phyloP scores from a whole-genome alignment of 1,140 invertebrate genomes.

The Steinernema feltiae region DNA sequence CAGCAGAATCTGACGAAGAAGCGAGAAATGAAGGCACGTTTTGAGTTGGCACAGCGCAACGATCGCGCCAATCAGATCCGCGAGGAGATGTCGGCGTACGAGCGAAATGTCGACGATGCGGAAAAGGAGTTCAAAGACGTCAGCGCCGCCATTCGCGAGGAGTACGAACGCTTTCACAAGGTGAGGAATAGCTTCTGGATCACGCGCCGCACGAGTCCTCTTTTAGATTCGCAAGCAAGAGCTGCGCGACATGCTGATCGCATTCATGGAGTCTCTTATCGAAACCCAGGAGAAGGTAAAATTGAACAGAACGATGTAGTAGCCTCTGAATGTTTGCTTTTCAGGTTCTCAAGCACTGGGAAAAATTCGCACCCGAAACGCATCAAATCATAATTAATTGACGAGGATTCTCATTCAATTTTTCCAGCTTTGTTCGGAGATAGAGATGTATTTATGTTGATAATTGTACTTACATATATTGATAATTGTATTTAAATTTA shows the following conservation, averaged over 20 bases:
- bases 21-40: constrained; percentile 82
- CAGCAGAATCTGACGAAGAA: constrained; percentile 88
- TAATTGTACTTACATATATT: neutral
- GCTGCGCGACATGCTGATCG: constrained; percentile 65
- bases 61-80: constrained; percentile 83
- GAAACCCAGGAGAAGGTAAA: constrained; percentile 87
- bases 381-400: neutral
- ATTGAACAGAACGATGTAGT: constrained; percentile 23
- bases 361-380: constrained; percentile 63
- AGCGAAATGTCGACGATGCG: constrained; percentile 85
- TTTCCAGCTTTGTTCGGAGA: neutral
- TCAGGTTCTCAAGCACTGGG: constrained; percentile 64
- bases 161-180: constrained; percentile 84
- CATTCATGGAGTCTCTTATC: constrained; percentile 87
- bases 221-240: constrained; percentile 21
- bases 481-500: neutral
- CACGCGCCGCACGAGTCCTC: neutral
- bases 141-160: constrained; percentile 88
- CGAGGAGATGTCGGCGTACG: constrained; percentile 82
- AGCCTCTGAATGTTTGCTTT: constrained; percentile 38
- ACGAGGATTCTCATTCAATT: too few relatives aligned
- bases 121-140: constrained; percentile 94
- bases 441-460: constrained; percentile 10
- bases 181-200: constrained; percentile 19
- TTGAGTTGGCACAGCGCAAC: constrained; percentile 76